Base-by-base conservation (phyloP, 2,888 invertebrate species). In the Caenorhabditis virilis region DNA sequence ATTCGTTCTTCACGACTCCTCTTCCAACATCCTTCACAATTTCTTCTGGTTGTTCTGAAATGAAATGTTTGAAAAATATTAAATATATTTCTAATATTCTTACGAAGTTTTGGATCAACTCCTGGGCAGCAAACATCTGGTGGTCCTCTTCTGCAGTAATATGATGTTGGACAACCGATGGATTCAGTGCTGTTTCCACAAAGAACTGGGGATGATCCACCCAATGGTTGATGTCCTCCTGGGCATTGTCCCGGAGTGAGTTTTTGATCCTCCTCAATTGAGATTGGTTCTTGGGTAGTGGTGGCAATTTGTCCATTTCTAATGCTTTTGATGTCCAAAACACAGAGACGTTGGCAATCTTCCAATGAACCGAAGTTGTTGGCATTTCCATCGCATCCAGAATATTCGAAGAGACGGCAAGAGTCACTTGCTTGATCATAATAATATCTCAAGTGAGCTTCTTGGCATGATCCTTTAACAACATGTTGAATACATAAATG, bases 61-160 rank as follows among this genome's bases (percentile, higher is more conserved):
- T 36, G 9, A 26, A n/a, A 27, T 7, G 16, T n/a, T 39, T 15
- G 9, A 41, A 6, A 41, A 11, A 20, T 22, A 20, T 13, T 36
- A n/a, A 36, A 36, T 7, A n/a, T 15, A 36, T 13, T 13, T n/a
- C 36, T 7, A 15, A n/a, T 30, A 30, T 23, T 46, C 25, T 57
- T 20, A 70, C 70, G 36, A 35, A 68, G 53, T 49, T 60, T 63
- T 18, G 68, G 68, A 18, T 68, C 69, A 16, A 52, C 59, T 30
- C 68, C 76, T 2, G 80, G 81, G 55, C 82, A 82, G 66, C 82
- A 82, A 35, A 82, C 79, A 65, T 80, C 78, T 46, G 82, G 82
- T 45, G 82, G 82, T 39, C 82, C 82, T 45, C 57, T 48, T 38
- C 78, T 66, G 59, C 82, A 82, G 58, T 74, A 77, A 66, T 74